Evolutionary conservation across 2,797 vertebrate species (phyloP).

Genomic region (Sarcophilus harrisii): DNA sequence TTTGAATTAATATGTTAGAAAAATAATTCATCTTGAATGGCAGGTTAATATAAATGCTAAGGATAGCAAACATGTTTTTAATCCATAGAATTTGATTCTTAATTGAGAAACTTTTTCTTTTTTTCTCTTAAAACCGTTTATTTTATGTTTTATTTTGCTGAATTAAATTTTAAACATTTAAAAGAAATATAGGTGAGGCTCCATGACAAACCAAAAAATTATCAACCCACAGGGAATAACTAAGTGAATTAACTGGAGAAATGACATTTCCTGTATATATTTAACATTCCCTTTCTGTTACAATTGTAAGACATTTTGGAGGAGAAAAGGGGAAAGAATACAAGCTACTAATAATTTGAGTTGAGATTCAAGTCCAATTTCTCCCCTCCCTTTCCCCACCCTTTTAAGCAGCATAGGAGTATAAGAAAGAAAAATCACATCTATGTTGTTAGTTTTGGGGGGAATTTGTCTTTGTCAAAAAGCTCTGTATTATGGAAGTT

Average conservation of each 20-base stretch:
- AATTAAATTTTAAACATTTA: slow-evolving; percentile 33
- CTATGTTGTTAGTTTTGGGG: background rate
- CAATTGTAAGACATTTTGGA: background rate
- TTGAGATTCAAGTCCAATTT: background rate
- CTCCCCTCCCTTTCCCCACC: background rate
- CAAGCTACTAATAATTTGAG: background rate
- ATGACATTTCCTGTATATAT: background rate
- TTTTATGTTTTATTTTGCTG: slow-evolving; percentile 31
- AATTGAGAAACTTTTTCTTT: slow-evolving; percentile 7
- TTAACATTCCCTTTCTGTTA: background rate
- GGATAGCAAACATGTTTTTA: background rate
- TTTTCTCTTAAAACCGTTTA: background rate
- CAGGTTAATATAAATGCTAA: background rate
- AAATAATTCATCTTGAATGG: slow-evolving; percentile 14
- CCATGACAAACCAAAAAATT: slow-evolving; percentile 3
- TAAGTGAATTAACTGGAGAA: background rate
- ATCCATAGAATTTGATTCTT: slow-evolving; percentile 41
- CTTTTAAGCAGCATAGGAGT: background rate
- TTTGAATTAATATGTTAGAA: slow-evolving; percentile 20
- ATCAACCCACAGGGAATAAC: slow-evolving; percentile 9
- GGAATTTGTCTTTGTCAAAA: background rate
- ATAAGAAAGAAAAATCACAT: background rate
- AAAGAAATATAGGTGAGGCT: slow-evolving; percentile 9
- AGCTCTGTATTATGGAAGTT: background rate
- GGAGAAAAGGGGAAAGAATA: background rate